These are phyloP conservation scores for Sesamia nonagrioides DNA, from an alignment of 1,140 invertebrate species.

Conservation along the genomic window DNA sequence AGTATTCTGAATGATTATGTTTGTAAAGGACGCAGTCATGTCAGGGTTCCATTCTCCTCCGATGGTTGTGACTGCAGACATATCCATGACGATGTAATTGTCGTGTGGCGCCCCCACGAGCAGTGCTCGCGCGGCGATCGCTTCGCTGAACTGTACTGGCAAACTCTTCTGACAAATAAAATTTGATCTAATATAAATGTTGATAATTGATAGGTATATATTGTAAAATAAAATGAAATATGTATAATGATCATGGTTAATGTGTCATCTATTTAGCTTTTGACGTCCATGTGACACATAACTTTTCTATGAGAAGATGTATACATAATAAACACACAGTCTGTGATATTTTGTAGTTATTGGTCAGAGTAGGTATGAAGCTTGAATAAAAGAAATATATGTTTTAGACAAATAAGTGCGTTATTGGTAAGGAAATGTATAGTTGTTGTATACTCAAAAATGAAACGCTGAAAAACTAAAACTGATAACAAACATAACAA, in stretches of 20 bases:
- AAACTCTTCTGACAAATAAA: slow-evolving; percentile 81
- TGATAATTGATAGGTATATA: slow-evolving; percentile 74
- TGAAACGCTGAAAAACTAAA: slow-evolving; percentile 70
- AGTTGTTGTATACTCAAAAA: slow-evolving; percentile 81
- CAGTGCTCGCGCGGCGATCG: slow-evolving; percentile 49
- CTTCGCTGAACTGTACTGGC: slow-evolving; percentile 64
- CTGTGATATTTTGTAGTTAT: slow-evolving; percentile 88
- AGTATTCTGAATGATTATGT: slow-evolving; percentile 59
- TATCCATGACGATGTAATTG: slow-evolving; percentile 67
- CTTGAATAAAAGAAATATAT: slow-evolving; percentile 85
- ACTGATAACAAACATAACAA: slow-evolving; percentile 73
- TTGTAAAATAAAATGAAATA: slow-evolving; percentile 74
- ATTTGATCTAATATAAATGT: slow-evolving; percentile 76
- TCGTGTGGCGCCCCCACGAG: slow-evolving; percentile 30
- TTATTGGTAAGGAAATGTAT: slow-evolving; percentile 84
- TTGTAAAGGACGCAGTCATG: slow-evolving; percentile 65
- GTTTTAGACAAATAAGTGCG: slow-evolving; percentile 83
- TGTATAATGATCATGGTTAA: slow-evolving; percentile 80
- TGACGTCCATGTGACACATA: slow-evolving; percentile 86
- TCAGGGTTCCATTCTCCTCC: slow-evolving; percentile 60
- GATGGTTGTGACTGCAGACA: slow-evolving; percentile 84
- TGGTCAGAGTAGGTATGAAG: slow-evolving; percentile 85
- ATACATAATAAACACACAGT: slow-evolving; percentile 87
- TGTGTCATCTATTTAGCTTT: slow-evolving; percentile 84
- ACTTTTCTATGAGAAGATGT: slow-evolving; percentile 87